Conservation (phyloP, 1,140 invertebrate genomes). For the Archegozetes longisetosus region DNA sequence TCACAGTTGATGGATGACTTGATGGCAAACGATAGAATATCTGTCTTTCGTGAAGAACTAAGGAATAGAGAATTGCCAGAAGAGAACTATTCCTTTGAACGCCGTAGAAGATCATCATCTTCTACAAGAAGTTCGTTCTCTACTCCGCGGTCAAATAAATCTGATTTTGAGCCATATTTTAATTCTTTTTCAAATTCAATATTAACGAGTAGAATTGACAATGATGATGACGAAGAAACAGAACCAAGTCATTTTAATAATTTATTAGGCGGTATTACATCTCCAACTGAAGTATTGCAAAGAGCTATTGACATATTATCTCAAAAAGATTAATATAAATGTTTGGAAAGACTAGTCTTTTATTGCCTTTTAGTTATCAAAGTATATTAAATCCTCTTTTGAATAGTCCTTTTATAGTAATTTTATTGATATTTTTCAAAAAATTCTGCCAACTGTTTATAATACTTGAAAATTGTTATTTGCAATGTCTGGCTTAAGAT, state of each 20-base stretch:
- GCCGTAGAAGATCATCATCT: background rate
- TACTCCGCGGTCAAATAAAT: background rate
- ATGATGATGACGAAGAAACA: background rate
- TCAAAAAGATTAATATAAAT: background rate
- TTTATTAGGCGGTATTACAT: background rate
- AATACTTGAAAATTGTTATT: too few species aligned
- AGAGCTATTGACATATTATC: background rate
- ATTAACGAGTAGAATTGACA: background rate
- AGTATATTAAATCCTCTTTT: background rate
- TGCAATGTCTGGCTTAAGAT: too few species aligned
- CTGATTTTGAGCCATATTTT: background rate
- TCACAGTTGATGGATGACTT: background rate
- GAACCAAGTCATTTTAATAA: background rate
- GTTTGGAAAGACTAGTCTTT: too few species aligned
- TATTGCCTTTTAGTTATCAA: background rate
- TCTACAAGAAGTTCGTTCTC: background rate
- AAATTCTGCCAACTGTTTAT: too few species aligned
- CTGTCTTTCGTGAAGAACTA: background rate
- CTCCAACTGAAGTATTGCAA: background rate
- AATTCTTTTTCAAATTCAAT: background rate
- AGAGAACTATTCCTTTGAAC: background rate
- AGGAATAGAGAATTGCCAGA: background rate
- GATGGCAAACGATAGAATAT: background rate
- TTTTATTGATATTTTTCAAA: too few species aligned
- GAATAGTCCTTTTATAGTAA: too few species aligned